phyloP scores from a whole-genome alignment of 2,797 vertebrate species.

The Apodemus agrarius region DNA sequence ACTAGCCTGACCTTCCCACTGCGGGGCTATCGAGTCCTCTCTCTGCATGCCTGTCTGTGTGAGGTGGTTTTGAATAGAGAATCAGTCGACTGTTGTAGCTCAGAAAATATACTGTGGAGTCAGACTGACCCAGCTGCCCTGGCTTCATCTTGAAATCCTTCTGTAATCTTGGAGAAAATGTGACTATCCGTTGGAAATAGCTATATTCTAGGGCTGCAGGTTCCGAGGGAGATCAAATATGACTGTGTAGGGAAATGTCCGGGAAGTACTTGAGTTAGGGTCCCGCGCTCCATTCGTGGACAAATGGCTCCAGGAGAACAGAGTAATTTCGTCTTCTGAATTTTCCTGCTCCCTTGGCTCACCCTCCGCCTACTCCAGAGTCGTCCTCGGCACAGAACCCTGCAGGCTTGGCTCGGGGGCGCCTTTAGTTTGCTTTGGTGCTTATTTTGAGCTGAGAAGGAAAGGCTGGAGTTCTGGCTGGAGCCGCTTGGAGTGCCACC shows the following conservation, averaged over 20 bases:
- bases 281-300: neutral
- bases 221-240: neutral
- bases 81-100: neutral
- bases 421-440: neutral
- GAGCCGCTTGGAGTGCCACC: conserved; percentile 33
- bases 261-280: neutral
- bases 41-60: neutral
- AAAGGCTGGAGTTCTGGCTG: neutral
- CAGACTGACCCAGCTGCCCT: neutral
- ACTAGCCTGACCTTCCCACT: neutral
- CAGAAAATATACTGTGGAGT: conserved; percentile 38
- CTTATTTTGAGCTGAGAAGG: conserved; percentile 1
- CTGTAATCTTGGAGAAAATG: neutral
- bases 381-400: rapidly evolving
- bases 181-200: neutral
- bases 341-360: neutral
- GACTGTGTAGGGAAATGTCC: neutral
- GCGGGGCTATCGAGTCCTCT: conserved; percentile 18
- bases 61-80: neutral
- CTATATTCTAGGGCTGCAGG: neutral
- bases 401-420: neutral
- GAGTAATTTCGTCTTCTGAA: neutral
- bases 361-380: neutral
- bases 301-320: neutral
- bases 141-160: neutral